Percentiles rank a stretch among this genome's conserved stretches.
These are phyloP conservation scores for Drosophila ezoana DNA, from an alignment of 2,888 invertebrate species.

Conservation along the genomic window DNA sequence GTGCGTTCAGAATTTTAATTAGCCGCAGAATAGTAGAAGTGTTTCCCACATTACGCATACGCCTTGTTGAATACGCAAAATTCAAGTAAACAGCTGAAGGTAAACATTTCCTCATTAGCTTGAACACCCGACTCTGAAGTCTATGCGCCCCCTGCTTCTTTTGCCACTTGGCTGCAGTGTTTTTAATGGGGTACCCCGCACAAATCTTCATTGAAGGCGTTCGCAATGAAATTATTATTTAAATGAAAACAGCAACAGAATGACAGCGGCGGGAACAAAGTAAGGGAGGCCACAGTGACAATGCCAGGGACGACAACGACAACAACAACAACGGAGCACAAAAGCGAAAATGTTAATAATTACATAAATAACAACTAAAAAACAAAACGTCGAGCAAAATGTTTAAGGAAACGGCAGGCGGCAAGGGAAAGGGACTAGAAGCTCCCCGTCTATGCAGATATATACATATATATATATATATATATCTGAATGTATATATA, in stretches of 20 bases:
- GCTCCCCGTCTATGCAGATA: conserved; percentile 36
- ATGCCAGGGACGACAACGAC: conserved; percentile 36
- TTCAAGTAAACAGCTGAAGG: conserved; percentile 31
- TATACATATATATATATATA: background rate
- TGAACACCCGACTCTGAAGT: conserved; percentile 3
- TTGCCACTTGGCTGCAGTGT: conserved; percentile 17
- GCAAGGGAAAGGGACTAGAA: conserved; percentile 24
- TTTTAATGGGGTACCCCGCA: conserved; percentile 30
- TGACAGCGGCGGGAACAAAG: conserved; percentile 29
- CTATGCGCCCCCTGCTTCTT: background rate
- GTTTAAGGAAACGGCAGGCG: conserved; percentile 37
- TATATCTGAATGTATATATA: conserved; percentile 3
- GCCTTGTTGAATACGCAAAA: conserved; percentile 20
- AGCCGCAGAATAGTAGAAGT: conserved; percentile 10
- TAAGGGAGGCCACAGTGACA: conserved; percentile 42
- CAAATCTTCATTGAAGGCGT: conserved; percentile 60
- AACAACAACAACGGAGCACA: conserved; percentile 28
- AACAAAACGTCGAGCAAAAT: conserved; percentile 65
- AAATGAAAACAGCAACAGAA: conserved; percentile 74
- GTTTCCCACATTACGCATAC: conserved; percentile 35
- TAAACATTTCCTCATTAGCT: conserved; percentile 57
- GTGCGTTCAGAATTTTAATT: conserved; percentile 44
- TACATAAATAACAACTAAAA: conserved; percentile 78
- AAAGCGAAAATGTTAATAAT: conserved; percentile 74
- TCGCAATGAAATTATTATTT: conserved; percentile 81